Conservation (phyloP, 1,140 invertebrate species). For the Magallana ariakensis region DNA sequence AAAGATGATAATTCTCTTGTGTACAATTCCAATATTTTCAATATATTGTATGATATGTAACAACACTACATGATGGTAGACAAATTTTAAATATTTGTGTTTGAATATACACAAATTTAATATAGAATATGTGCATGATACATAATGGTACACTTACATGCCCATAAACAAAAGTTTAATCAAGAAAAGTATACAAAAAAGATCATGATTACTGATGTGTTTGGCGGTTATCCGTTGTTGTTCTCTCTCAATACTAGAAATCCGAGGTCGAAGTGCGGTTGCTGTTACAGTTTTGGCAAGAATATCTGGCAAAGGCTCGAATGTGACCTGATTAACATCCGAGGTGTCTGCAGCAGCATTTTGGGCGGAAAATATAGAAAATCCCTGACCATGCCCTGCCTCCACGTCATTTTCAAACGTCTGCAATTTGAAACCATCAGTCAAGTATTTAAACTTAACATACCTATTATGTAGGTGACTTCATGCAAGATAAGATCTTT, state of each 20-base stretch:
- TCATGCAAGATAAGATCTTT: too few relatives aligned
- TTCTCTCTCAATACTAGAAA: conserved; percentile 63
- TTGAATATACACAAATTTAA: too few relatives aligned
- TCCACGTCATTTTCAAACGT: conserved; percentile 61
- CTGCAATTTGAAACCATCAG: conserved; percentile 43
- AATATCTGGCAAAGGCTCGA: conserved; percentile 76
- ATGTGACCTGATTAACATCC: conserved; percentile 62
- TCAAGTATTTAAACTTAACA: not conserved
- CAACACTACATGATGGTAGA: too few relatives aligned
- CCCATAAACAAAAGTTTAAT: too few relatives aligned
- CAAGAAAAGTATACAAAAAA: too few relatives aligned
- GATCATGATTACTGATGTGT: conserved; percentile 58
- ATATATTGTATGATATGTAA: too few relatives aligned
- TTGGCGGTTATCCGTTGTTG: conserved; percentile 65
- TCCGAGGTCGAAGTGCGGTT: conserved; percentile 69
- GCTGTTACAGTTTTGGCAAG: conserved; percentile 64
- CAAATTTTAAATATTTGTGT: too few relatives aligned
- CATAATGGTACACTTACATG: too few relatives aligned
- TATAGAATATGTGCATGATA: too few relatives aligned
- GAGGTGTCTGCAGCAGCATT: conserved; percentile 23
- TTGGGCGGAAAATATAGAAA: conserved; percentile 44
- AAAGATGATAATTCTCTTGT: too few relatives aligned
- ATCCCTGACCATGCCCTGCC: conserved; percentile 43
- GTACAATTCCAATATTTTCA: too few relatives aligned
- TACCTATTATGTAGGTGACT: too few relatives aligned